These are phyloP conservation scores for Drosophila buzzatii DNA, from an alignment of 2,888 invertebrate genomes.

Conservation along the genomic window DNA sequence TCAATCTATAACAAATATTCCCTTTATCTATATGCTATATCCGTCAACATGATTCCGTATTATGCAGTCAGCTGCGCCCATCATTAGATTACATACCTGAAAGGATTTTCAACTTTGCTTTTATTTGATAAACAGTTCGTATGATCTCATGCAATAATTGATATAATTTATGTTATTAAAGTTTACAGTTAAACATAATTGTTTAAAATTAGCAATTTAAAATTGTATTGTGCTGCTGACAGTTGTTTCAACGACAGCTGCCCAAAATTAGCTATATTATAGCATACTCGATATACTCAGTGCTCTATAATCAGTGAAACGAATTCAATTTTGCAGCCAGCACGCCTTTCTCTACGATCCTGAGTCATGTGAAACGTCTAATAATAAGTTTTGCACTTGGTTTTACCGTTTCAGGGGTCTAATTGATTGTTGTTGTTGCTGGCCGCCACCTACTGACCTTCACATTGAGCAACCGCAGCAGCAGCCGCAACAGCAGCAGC, in stretches of 20 bases:
- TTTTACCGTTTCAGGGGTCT: slow-evolving; percentile 78
- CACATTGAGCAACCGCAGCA: slow-evolving; percentile 69
- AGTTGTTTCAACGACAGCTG: slow-evolving; percentile 26
- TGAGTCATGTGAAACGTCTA: slow-evolving; percentile 55
- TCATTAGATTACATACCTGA: background rate
- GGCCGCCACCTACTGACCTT: slow-evolving; percentile 82
- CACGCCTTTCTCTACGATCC: slow-evolving; percentile 58
- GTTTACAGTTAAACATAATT: slow-evolving; percentile 17
- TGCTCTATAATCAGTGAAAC: slow-evolving; percentile 37
- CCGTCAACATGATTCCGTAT: background rate
- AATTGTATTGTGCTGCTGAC: slow-evolving; percentile 22
- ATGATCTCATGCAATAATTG: background rate
- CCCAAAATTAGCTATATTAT: slow-evolving; percentile 22
- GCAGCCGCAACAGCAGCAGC: slow-evolving; percentile 22
- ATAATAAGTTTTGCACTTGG: slow-evolving; percentile 63
- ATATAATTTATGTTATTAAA: slow-evolving; percentile 17
- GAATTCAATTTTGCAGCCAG: slow-evolving; percentile 19
- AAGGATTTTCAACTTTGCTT: background rate
- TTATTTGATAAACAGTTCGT: background rate
- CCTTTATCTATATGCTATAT: no score
- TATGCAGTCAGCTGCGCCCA: background rate
- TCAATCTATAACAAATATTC: background rate
- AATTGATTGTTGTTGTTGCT: slow-evolving; percentile 72
- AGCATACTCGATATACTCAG: background rate
- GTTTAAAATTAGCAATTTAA: slow-evolving; percentile 17